Conservation (phyloP, 1,140 invertebrate species). For the Homarus americanus region DNA sequence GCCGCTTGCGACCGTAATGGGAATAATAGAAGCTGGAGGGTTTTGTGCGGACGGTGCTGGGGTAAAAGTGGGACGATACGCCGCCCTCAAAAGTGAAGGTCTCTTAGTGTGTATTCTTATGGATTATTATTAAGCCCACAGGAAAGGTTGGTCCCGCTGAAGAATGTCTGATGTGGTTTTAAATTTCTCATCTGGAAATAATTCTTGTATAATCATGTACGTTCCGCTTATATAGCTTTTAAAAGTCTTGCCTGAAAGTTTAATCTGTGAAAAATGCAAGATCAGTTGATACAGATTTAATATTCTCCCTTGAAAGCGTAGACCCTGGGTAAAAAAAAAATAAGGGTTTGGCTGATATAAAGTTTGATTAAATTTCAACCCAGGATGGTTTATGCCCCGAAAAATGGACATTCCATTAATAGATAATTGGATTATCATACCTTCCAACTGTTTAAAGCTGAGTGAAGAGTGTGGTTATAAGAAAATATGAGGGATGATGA, state of each 20-base stretch:
- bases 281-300: slow-evolving; percentile 2
- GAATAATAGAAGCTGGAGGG: not conserved
- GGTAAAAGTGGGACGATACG: not conserved
- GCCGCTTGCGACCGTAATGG: not conserved
- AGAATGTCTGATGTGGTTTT: not conserved
- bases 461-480: slow-evolving; percentile 6
- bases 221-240: not conserved
- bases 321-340: not conserved
- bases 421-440: slow-evolving; percentile 32
- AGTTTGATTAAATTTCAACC: slow-evolving; percentile 20
- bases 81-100: not conserved
- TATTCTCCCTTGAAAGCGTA: not conserved
- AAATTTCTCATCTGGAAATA: not conserved
- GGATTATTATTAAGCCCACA: not conserved
- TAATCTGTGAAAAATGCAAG: not conserved
- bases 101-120: not conserved
- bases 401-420: slow-evolving; percentile 21
- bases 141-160: not conserved
- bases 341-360: slow-evolving; percentile 7
- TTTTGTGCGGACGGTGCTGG: not conserved
- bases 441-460: slow-evolving; percentile 9
- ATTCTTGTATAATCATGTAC: not conserved
- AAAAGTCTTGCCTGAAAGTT: not conserved
- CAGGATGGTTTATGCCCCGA: not conserved
- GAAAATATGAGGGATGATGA: not conserved